These are phyloP conservation scores for Hipparchia semele DNA, from an alignment of 2,888 invertebrate genomes.

Conservation along the genomic window DNA sequence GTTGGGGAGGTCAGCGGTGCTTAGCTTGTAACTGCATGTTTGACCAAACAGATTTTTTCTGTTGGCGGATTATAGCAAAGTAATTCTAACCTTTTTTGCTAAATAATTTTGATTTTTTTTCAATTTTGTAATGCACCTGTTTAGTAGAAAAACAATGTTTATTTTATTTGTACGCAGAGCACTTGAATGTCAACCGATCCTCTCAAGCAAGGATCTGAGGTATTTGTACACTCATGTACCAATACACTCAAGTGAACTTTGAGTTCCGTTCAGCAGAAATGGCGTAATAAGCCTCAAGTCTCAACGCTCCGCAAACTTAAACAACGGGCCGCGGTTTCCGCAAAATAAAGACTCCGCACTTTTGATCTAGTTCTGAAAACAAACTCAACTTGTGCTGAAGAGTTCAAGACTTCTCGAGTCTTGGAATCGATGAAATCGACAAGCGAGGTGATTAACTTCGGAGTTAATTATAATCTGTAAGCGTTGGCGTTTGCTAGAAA, in stretches of 20 bases:
- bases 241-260: conserved; percentile 13
- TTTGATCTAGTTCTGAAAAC: conserved; percentile 20
- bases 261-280: conserved; percentile 9
- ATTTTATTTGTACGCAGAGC: neutral
- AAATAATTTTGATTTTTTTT: too few relatives aligned
- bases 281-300: conserved; percentile 17
- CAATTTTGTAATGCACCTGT: too few relatives aligned
- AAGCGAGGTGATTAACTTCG: conserved; percentile 7
- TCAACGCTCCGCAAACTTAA: conserved; percentile 19
- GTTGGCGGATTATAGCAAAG: too few relatives aligned
- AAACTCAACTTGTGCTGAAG: conserved; percentile 17
- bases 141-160: neutral
- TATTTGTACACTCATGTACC: conserved; percentile 20
- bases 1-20: too few relatives aligned
- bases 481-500: neutral
- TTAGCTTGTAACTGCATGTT: too few relatives aligned
- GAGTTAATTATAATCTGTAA: neutral
- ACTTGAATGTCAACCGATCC: neutral
- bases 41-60: too few relatives aligned
- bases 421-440: conserved; percentile 14
- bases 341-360: conserved; percentile 25
- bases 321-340: neutral
- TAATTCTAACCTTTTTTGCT: too few relatives aligned
- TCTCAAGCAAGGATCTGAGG: conserved; percentile 2
- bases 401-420: conserved; percentile 8